A percentile compares a stretch with the other conserved stretches of the same genome.
These are phyloP conservation scores for Hydropsyche betteni DNA, from an alignment of 2,888 invertebrate species.

Conservation along the genomic window DNA sequence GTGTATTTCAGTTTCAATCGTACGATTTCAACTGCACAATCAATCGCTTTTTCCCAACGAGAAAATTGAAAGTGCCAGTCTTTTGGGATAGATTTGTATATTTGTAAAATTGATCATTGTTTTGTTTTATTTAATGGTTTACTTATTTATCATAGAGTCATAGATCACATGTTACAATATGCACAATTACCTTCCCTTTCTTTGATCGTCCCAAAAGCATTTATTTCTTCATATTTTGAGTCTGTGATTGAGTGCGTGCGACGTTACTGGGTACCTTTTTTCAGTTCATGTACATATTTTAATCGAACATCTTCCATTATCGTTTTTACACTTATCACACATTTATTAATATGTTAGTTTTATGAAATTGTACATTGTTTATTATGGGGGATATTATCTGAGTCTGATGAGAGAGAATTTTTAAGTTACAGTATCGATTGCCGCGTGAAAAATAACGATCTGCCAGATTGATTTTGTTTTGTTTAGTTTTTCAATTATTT, in stretches of 20 bases:
- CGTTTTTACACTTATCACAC: conserved; percentile 2
- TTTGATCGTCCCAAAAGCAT: background rate
- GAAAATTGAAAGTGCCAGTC: too few species aligned
- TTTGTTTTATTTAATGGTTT: too few species aligned
- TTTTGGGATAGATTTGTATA: too few species aligned
- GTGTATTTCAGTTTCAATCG: too few species aligned
- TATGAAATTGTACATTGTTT: background rate
- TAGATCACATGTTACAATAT: conserved; percentile 11
- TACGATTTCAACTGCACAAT: too few species aligned
- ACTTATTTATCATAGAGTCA: too few species aligned
- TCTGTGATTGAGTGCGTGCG: background rate
- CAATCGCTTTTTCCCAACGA: too few species aligned
- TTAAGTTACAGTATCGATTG: conserved; percentile 6
- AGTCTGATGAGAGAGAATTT: conserved; percentile 8
- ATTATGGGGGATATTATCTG: background rate
- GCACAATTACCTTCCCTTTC: background rate
- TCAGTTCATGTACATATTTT: conserved; percentile 5
- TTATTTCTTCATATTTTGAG: background rate
- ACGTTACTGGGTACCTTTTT: conserved; percentile 16
- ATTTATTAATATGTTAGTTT: conserved; percentile 1
- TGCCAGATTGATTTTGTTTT: conserved; percentile 13
- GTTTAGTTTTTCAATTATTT: conserved; percentile 4
- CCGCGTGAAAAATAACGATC: conserved; percentile 27
- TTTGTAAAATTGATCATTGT: too few species aligned
- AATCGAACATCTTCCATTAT: conserved; percentile 1